Evolutionary conservation across 2,888 invertebrate species (phyloP), one percentile per base, ranked within the genome.

Genomic region (Aporophyla lueneburgensis): DNA sequence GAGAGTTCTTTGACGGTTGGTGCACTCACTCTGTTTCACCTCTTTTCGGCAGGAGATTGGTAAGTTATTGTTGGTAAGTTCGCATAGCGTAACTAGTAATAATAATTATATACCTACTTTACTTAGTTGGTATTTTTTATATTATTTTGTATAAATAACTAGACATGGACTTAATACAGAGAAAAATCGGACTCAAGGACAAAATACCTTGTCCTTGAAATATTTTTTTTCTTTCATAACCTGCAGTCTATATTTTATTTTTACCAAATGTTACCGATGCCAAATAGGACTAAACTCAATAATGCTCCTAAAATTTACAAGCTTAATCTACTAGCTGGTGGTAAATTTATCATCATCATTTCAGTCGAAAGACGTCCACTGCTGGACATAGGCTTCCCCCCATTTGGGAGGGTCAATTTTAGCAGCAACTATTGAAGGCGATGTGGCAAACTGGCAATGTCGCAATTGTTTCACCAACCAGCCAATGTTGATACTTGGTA

Each of bases 1-100:
- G 90, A 89, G 89, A 91, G 89, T 91, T 89, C 90, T 86, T 78
- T 84, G 77, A 85, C 87, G 83, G 77, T 80, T 84, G 78, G 62
- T 73, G 85, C 56, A 65, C 71, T 80, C 40, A 71, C 81, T 80
- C 80, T 81, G 73, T 76, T 77, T 83, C 76, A 33, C 74, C 59
- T 66, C 53, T 54, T 63, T 77, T 56, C 67, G 54, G 62, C 78
- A 71, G 67, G 77, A 70, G 66, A 77, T 68, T 82, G 88, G 88
- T 87, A 71, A 33, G 33, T 33, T 33, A 33, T 33, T 33, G 33
- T 68, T 82, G 86, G 88, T 87, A 71, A 86, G 87, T 84, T 73
- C 9, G 19, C 46, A 27, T 49, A 54, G 12, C 54, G 54, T 54
- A 63, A 19, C 16, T 74, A 40, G 7, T 40, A 61, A 24, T 61